Evolutionary conservation across 2,113 vertebrate genomes (phyloP).

Genomic region (Platycercus adscitus): DNA sequence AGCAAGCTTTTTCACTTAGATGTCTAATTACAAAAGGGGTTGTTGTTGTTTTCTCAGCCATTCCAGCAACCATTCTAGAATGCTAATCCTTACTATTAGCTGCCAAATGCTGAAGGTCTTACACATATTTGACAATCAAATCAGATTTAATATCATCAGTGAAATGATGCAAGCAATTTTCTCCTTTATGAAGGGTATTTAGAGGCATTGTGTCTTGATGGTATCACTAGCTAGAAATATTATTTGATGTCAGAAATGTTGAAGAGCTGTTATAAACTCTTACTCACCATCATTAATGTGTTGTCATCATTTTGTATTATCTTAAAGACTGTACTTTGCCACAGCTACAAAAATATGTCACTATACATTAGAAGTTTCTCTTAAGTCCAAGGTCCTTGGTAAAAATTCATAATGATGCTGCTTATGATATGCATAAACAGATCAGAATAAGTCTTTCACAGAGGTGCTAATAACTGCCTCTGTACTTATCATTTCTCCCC

Average conservation of each 20-base stretch:
- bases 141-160: slow-evolving; percentile 14
- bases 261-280: neutral
- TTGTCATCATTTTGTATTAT: neutral
- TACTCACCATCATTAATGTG: neutral
- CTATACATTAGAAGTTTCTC: neutral
- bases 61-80: slow-evolving; percentile 27
- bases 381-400: neutral
- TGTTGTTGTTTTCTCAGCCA: neutral
- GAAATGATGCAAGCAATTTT: slow-evolving; percentile 42
- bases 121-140: slow-evolving; percentile 53
- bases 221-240: neutral
- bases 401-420: neutral
- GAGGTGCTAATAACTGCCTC: neutral
- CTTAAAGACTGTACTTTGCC: neutral
- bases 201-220: neutral
- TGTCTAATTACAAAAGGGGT: neutral
- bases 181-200: neutral
- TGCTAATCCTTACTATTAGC: slow-evolving; percentile 22
- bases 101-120: slow-evolving; percentile 31
- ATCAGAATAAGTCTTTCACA: neutral
- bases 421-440: neutral
- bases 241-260: neutral
- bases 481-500: neutral
- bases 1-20: slow-evolving; percentile 8
- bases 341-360: neutral